Conservation (phyloP, 2,797 vertebrate genomes). For the Ctenochaetus hawaiiensis region DNA sequence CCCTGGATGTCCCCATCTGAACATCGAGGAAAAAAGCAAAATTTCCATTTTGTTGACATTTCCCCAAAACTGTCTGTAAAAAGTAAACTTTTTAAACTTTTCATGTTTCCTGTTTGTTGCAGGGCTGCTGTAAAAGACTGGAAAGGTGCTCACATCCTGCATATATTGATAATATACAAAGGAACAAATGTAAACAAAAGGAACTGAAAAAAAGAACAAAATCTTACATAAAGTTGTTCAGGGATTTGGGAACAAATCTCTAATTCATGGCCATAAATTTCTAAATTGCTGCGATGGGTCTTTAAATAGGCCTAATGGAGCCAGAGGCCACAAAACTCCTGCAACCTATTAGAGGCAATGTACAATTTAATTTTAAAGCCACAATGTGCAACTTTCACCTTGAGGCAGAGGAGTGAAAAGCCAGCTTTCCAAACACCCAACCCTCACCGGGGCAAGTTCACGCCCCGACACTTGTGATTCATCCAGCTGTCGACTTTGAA, state of each 20-base stretch:
- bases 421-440: conserved; percentile 6
- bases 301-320: neutral
- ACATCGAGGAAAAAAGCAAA: conserved; percentile 1
- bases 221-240: neutral
- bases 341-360: conserved; percentile 26
- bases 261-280: conserved; percentile 32
- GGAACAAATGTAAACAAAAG: neutral
- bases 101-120: neutral
- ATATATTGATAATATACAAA: neutral
- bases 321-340: neutral
- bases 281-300: conserved; percentile 3
- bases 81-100: neutral
- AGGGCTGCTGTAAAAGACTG: neutral
- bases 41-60: neutral
- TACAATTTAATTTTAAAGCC: conserved; percentile 23
- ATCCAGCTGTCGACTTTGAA: conserved; percentile 49
- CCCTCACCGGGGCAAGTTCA: conserved; percentile 26
- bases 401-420: conserved; percentile 40
- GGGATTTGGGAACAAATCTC: neutral
- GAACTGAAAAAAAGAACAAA: neutral
- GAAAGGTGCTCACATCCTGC: neutral
- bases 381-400: conserved; percentile 26
- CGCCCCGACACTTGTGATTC: conserved; percentile 35
- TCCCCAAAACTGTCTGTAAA: neutral
- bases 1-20: neutral